Evolutionary conservation across 2,113 vertebrate species (phyloP).

Genomic region (Bungarus multicinctus): DNA sequence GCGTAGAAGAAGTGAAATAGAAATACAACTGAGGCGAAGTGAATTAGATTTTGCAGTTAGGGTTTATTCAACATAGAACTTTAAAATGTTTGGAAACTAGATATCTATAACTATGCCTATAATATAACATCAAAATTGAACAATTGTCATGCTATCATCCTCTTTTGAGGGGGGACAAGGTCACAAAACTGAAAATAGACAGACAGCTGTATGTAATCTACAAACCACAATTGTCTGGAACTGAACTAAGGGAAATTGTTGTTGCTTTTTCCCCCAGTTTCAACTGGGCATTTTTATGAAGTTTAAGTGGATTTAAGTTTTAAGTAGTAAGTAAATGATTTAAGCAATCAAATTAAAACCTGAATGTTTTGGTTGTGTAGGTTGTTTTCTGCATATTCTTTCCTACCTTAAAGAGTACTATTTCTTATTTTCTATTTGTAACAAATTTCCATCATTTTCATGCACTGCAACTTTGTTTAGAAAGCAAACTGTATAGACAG

Average conservation of each 20-base stretch:
- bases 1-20: background rate
- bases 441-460: background rate
- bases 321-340: background rate
- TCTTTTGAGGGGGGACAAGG: background rate
- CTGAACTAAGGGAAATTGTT: background rate
- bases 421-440: background rate
- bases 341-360: background rate
- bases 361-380: background rate
- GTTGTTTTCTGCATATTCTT: background rate
- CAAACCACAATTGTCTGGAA: background rate
- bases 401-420: background rate
- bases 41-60: background rate
- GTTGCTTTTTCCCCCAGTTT: background rate
- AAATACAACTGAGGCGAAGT: background rate
- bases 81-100: background rate
- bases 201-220: background rate
- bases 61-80: background rate
- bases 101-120: background rate
- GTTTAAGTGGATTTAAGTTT: background rate
- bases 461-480: background rate
- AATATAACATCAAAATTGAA: background rate
- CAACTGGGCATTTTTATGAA: background rate
- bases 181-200: background rate
- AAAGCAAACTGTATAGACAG: background rate
- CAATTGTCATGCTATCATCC: background rate